Evolutionary conservation across 1,140 invertebrate species (phyloP).

Genomic region (Panulirus ornatus): DNA sequence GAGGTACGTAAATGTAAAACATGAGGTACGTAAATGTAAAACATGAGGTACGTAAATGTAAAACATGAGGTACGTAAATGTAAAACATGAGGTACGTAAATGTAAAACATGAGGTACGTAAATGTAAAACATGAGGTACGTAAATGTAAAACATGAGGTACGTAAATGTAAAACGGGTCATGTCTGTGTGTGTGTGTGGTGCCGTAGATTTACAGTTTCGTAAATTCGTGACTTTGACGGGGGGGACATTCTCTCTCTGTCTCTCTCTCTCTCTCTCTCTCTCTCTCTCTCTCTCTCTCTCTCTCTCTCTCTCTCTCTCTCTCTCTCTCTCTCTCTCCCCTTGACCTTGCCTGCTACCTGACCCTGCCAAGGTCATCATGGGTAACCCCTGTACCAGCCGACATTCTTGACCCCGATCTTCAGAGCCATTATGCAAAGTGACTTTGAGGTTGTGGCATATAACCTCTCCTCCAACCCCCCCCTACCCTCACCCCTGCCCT

Average conservation of each 20-base stretch:
- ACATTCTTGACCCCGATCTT: constrained; percentile 14
- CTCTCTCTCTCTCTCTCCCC: background rate
- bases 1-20: no score
- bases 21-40: no score
- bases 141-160: no score
- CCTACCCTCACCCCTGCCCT: background rate
- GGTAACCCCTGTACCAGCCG: background rate
- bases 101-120: no score
- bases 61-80: no score
- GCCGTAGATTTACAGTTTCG: no score
- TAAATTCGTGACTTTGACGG: no score
- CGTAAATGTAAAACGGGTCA: no score
- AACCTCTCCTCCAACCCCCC: background rate
- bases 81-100: no score
- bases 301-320: background rate
- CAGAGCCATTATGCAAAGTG: background rate
- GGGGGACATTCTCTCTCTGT: background rate
- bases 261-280: background rate
- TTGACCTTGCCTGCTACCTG: background rate
- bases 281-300: background rate
- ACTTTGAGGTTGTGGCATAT: background rate
- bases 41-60: no score
- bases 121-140: no score
- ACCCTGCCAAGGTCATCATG: background rate
- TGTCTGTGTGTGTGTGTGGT: no score